Evolutionary conservation across 2,888 invertebrate species (phyloP).

Genomic region (Thera britannica): DNA sequence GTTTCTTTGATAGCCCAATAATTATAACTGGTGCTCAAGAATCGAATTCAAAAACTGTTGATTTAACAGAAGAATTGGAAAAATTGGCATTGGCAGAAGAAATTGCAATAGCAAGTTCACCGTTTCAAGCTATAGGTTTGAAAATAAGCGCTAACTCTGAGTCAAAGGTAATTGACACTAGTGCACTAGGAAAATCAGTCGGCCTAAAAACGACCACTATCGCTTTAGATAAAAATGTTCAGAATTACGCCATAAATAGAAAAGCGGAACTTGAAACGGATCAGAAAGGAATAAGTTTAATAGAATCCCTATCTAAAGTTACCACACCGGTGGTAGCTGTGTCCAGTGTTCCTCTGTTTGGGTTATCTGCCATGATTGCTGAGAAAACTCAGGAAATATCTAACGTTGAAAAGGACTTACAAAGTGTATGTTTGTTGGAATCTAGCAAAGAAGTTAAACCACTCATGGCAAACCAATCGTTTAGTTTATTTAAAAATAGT

Average conservation of each 20-base stretch:
- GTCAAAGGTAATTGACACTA: slow-evolving; percentile 16
- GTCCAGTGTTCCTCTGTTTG: slow-evolving; percentile 55
- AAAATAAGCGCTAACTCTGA: slow-evolving; percentile 1
- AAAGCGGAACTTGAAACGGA: slow-evolving; percentile 10
- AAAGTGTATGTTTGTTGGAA: slow-evolving; percentile 36
- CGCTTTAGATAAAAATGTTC: slow-evolving; percentile 14
- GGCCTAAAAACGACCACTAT: slow-evolving; percentile 11
- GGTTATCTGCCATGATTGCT: slow-evolving; percentile 53
- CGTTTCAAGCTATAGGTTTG: slow-evolving; percentile 21
- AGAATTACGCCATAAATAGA: slow-evolving; percentile 15
- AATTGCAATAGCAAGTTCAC: slow-evolving; percentile 18
- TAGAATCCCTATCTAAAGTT: slow-evolving; percentile 47
- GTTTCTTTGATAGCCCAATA: slow-evolving; percentile 34
- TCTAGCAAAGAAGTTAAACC: slow-evolving; percentile 24
- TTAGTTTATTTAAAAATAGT: slow-evolving; percentile 51
- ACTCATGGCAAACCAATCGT: slow-evolving; percentile 38
- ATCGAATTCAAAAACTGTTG: slow-evolving; percentile 18
- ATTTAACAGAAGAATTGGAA: slow-evolving; percentile 17
- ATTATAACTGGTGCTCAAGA: slow-evolving; percentile 3
- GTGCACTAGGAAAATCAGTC: slow-evolving; percentile 10
- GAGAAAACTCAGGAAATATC: slow-evolving; percentile 48
- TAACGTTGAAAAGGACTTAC: slow-evolving; percentile 34
- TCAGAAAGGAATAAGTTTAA: slow-evolving; percentile 38
- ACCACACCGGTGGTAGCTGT: slow-evolving; percentile 49
- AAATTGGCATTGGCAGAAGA: slow-evolving; percentile 29